Conservation (phyloP, 2,888 invertebrate species). For the Agriotes lineatus region DNA sequence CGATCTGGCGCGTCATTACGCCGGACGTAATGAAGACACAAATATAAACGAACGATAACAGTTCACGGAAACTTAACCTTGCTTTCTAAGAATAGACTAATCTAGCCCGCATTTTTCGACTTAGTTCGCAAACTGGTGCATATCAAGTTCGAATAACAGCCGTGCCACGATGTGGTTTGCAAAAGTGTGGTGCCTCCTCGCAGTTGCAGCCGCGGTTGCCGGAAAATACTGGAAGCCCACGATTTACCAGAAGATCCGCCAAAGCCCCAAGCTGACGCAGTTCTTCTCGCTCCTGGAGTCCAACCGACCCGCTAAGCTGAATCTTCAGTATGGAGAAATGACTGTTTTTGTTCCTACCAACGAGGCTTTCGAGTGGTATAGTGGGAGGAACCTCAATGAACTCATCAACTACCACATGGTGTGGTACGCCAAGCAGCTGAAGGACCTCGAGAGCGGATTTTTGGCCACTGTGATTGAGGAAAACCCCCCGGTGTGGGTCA, state of each 20-base stretch:
- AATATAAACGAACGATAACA: slow-evolving; percentile 2
- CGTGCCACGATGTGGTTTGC: neutral
- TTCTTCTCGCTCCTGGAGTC: slow-evolving; percentile 80
- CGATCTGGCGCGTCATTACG: slow-evolving; percentile 1
- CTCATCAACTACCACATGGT: slow-evolving; percentile 63
- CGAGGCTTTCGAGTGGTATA: slow-evolving; percentile 75
- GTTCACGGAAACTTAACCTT: slow-evolving; percentile 20
- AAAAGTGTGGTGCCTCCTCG: slow-evolving; percentile 9
- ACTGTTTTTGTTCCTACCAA: slow-evolving; percentile 91
- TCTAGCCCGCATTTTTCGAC: slow-evolving; percentile 10
- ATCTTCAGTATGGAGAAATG: slow-evolving; percentile 78
- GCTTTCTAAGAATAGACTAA: slow-evolving; percentile 17
- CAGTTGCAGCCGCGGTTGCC: neutral
- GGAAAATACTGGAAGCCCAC: slow-evolving; percentile 44
- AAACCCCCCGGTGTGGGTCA: slow-evolving; percentile 89
- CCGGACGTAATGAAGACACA: neutral
- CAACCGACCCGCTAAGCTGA: slow-evolving; percentile 77
- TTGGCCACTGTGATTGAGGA: slow-evolving; percentile 77
- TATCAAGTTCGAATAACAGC: slow-evolving; percentile 14
- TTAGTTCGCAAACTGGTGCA: slow-evolving; percentile 15
- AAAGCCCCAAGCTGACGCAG: slow-evolving; percentile 68
- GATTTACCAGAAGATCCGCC: slow-evolving; percentile 56
- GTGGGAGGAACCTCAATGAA: slow-evolving; percentile 69
- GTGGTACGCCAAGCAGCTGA: slow-evolving; percentile 73
- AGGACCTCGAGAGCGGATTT: slow-evolving; percentile 66